A percentile compares a stretch with the other conserved stretches of the same genome.
These are phyloP conservation scores for Limnodromus scolopaceus DNA, from an alignment of 2,797 vertebrate species.

Conservation along the genomic window DNA sequence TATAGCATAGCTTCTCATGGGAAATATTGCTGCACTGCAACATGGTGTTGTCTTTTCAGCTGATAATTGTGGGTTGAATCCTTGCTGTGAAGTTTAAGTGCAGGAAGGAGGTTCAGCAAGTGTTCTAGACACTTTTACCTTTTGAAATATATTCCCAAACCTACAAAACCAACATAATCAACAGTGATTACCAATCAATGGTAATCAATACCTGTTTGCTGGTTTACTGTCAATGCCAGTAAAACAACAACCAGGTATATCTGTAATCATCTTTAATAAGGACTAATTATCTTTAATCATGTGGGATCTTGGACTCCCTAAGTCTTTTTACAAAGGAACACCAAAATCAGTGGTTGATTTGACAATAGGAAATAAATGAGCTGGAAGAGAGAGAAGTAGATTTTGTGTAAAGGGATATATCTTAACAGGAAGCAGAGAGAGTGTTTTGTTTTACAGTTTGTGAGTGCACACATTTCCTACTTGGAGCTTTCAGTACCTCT, in stretches of 20 bases:
- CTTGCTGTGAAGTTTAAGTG: not conserved
- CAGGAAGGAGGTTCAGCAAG: not conserved
- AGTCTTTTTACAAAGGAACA: not conserved
- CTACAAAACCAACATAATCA: not conserved
- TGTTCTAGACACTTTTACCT: not conserved
- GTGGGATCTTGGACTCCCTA: not conserved
- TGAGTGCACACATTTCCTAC: not conserved
- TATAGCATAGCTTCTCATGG: not conserved
- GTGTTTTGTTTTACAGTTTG: not conserved
- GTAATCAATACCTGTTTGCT: not conserved
- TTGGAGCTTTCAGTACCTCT: not conserved
- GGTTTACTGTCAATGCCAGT: not conserved
- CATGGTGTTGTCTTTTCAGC: fast-evolving
- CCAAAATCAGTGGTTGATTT: not conserved
- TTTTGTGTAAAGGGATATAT: not conserved
- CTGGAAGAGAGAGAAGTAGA: not conserved
- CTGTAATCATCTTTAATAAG: not conserved
- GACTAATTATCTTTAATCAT: not conserved
- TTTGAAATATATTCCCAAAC: not conserved
- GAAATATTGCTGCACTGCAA: not conserved
- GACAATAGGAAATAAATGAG: not conserved
- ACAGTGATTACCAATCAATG: not conserved
- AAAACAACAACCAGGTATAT: not conserved
- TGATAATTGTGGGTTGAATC: not conserved
- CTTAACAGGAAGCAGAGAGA: not conserved